Conservation (phyloP, 2,888 invertebrate species). For the Nemoura dubitans region DNA sequence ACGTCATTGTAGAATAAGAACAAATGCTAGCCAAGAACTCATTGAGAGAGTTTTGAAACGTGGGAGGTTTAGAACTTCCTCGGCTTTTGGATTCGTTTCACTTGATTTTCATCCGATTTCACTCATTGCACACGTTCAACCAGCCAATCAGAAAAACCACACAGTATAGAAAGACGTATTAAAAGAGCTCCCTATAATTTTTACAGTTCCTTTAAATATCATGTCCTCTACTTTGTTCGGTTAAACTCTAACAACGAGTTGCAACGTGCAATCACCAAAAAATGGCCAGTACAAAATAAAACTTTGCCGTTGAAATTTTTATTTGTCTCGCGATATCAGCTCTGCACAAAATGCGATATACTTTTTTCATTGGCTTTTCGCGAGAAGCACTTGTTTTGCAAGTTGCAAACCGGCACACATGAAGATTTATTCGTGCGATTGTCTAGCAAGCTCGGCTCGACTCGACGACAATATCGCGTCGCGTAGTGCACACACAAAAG, state of each 20-base stretch:
- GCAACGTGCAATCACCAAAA: background rate
- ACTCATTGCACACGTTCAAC: too few species aligned
- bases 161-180: too few species aligned
- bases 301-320: background rate
- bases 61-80: too few species aligned
- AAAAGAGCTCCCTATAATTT: background rate
- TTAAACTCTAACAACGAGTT: background rate
- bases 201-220: background rate
- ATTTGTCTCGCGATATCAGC: background rate
- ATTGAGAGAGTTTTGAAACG: too few species aligned
- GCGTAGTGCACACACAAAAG: background rate
- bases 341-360: background rate
- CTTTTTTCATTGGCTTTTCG: background rate
- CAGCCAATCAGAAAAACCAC: too few species aligned
- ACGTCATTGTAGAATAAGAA: too few species aligned
- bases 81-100: too few species aligned
- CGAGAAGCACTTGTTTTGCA: background rate
- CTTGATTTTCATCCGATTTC: too few species aligned
- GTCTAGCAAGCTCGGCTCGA: background rate
- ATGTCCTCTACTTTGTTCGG: background rate
- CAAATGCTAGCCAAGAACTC: too few species aligned
- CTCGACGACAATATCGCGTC: background rate
- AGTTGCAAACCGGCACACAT: slow-evolving; percentile 7
- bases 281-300: background rate
- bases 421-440: background rate